Evolutionary conservation across 2,888 invertebrate species (phyloP).

Genomic region (Ecdyonurus torrentis): DNA sequence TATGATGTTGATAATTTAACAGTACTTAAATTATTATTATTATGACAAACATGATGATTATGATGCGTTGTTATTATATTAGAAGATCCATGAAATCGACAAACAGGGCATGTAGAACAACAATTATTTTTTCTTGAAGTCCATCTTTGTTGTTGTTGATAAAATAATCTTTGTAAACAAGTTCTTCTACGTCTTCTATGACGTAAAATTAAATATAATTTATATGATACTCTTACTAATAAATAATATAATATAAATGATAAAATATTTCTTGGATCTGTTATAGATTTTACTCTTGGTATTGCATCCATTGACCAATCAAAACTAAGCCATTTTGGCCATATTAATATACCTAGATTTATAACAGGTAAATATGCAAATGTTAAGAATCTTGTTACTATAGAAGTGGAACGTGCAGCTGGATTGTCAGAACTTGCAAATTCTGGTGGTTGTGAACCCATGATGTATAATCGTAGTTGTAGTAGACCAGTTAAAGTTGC

Average conservation of each 20-base stretch:
- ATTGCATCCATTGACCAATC: constrained; percentile 99
- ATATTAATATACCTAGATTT: constrained; percentile 37
- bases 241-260: constrained; percentile 24
- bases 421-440: constrained; percentile 34
- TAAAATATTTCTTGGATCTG: constrained; percentile 27
- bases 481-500: neutral
- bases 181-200: neutral
- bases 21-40: neutral
- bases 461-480: neutral
- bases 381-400: constrained; percentile 27
- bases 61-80: neutral
- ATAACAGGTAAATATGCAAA: constrained; percentile 29
- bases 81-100: neutral
- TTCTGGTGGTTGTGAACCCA: constrained; percentile 20
- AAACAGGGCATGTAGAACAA: neutral
- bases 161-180: neutral
- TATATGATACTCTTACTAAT: neutral
- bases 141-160: neutral
- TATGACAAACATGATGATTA: neutral
- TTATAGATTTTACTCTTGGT: constrained; percentile 36
- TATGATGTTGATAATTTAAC: neutral
- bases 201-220: neutral
- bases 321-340: constrained; percentile 78
- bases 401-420: constrained; percentile 26
- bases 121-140: neutral